These are phyloP conservation scores for Calosoma granatense DNA, from an alignment of 1,140 invertebrate species.

Conservation along the genomic window DNA sequence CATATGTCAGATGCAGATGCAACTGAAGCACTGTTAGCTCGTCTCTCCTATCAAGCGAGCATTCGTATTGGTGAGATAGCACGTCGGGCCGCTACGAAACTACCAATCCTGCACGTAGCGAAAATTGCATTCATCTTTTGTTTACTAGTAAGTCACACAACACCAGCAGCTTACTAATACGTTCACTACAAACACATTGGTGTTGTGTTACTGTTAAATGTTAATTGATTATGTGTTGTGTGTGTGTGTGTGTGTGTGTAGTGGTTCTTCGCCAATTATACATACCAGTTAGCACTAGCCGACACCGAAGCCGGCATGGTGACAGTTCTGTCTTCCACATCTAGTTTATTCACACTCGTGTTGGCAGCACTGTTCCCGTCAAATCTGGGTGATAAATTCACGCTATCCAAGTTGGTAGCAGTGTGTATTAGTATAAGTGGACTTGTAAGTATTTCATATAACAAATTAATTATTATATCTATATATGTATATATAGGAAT, in stretches of 20 bases:
- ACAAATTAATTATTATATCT: not conserved
- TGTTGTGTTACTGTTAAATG: too few relatives aligned
- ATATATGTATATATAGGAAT: too few relatives aligned
- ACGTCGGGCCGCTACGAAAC: slow-evolving; percentile 53
- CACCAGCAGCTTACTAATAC: too few relatives aligned
- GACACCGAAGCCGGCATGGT: slow-evolving; percentile 66
- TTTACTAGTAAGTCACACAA: slow-evolving; percentile 54
- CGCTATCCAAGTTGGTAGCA: slow-evolving; percentile 68
- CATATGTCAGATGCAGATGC: slow-evolving; percentile 75
- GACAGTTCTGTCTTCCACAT: slow-evolving; percentile 71
- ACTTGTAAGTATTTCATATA: slow-evolving; percentile 44
- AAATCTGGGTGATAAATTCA: slow-evolving; percentile 63
- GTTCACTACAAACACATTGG: not conserved
- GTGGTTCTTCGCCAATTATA: slow-evolving; percentile 77
- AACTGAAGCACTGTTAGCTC: slow-evolving; percentile 69
- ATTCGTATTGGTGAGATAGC: slow-evolving; percentile 60
- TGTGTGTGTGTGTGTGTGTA: slow-evolving; percentile 36
- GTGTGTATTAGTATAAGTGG: slow-evolving; percentile 69
- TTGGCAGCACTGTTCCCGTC: slow-evolving; percentile 74
- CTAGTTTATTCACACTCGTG: slow-evolving; percentile 73
- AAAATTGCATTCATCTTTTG: slow-evolving; percentile 70
- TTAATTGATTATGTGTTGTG: slow-evolving; percentile 9
- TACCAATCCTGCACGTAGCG: slow-evolving; percentile 57
- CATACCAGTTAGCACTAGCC: slow-evolving; percentile 67
- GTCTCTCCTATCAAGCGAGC: slow-evolving; percentile 75